Percentiles rank a stretch among this genome's conserved stretches.
phyloP scores from a whole-genome alignment of 2,888 invertebrate species.

The Rhaphigaster nebulosa region DNA sequence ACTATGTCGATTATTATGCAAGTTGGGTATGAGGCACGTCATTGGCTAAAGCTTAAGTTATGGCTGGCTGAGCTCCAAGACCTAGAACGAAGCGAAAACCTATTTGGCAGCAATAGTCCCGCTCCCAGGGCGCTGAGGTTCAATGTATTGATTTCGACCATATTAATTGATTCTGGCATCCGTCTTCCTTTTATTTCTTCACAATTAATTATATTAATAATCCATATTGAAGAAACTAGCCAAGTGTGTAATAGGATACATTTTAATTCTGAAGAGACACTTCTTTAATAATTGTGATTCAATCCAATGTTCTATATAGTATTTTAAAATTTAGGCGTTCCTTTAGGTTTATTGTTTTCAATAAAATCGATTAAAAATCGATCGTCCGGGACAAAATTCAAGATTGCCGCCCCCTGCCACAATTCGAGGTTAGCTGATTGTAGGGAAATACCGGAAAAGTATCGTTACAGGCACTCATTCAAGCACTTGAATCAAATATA shows the following conservation, averaged over 20 bases:
- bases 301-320: too few species aligned
- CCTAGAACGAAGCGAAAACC: slow-evolving; percentile 28
- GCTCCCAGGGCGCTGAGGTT: background rate
- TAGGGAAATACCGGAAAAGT: too few species aligned
- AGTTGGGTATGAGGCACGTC: slow-evolving; percentile 25
- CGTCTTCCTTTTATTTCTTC: background rate
- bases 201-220: background rate
- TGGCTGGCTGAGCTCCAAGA: slow-evolving; percentile 7
- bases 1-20: slow-evolving; percentile 39
- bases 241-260: background rate
- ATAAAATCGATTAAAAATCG: too few species aligned
- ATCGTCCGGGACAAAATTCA: too few species aligned
- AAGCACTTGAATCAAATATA: too few species aligned
- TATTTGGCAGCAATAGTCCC: slow-evolving; percentile 16
- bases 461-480: too few species aligned
- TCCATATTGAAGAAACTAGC: background rate
- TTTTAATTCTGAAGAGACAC: too few species aligned
- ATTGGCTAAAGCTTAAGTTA: slow-evolving; percentile 16
- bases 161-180: background rate
- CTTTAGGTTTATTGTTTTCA: too few species aligned
- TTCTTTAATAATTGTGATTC: too few species aligned
- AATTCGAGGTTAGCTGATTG: too few species aligned
- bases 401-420: too few species aligned
- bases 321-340: too few species aligned
- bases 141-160: slow-evolving; percentile 27